Evolutionary conservation across 2,888 invertebrate species (phyloP).

Genomic region (Ernsta delagoae): DNA sequence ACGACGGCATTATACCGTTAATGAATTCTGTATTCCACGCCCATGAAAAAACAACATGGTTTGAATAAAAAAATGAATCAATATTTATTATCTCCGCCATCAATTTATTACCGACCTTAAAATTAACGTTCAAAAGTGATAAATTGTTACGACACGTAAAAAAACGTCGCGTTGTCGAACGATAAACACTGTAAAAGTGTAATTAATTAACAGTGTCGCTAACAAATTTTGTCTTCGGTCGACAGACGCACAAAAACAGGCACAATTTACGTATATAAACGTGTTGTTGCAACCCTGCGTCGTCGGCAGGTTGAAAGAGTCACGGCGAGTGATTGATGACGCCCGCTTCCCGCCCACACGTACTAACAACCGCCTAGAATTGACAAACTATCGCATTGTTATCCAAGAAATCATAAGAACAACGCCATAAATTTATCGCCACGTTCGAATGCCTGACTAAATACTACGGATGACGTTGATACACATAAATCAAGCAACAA

Average conservation of each 20-base stretch:
- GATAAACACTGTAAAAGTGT: conserved; percentile 57
- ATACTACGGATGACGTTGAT: conserved; percentile 33
- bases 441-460: conserved; percentile 47
- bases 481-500: conserved; percentile 26
- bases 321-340: conserved; percentile 81
- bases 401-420: conserved; percentile 70
- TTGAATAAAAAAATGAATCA: conserved; percentile 27
- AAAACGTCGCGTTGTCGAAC: conserved; percentile 41
- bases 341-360: conserved; percentile 68
- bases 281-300: conserved; percentile 61
- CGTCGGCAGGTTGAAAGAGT: conserved; percentile 83
- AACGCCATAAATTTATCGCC: conserved; percentile 66
- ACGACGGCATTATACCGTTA: conserved; percentile 30
- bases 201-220: conserved; percentile 77
- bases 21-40: conserved; percentile 29
- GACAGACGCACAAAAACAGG: conserved; percentile 72
- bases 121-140: conserved; percentile 42
- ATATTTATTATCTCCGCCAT: conserved; percentile 30
- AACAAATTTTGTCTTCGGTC: conserved; percentile 75
- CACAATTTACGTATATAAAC: conserved; percentile 68
- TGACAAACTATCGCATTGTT: conserved; percentile 75
- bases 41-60: conserved; percentile 15
- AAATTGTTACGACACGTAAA: conserved; percentile 34
- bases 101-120: conserved; percentile 37
- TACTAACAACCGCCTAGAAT: conserved; percentile 72